These are phyloP conservation scores for Turritopsis dohrnii DNA, from an alignment of 30 jellyfish, hydroid and myxozoan genomes.

Conservation along the genomic window DNA sequence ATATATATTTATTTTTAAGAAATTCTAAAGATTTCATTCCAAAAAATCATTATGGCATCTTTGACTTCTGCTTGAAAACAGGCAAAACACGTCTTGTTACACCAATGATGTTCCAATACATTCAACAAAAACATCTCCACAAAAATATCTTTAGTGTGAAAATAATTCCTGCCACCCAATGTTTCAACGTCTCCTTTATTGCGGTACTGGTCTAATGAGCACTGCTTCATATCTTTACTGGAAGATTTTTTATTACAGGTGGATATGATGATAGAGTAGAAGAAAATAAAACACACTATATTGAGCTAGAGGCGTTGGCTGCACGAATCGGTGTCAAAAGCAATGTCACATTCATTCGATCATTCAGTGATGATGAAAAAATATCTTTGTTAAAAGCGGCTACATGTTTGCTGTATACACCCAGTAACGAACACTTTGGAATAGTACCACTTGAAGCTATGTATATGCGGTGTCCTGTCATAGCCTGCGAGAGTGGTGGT, in stretches of 20 bases:
- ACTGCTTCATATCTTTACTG: no score
- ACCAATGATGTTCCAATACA: no score
- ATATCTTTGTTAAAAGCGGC: conserved; percentile 55
- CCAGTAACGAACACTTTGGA: conserved; percentile 93
- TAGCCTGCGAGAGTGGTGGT: conserved; percentile 95
- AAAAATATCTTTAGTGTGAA: no score
- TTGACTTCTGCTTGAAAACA: neutral
- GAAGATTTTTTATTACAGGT: conserved; percentile 58
- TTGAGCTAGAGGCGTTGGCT: conserved; percentile 61
- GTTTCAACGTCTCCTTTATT: no score
- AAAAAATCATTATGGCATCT: neutral
- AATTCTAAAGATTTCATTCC: no score
- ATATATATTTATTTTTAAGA: neutral
- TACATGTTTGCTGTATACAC: conserved; percentile 82
- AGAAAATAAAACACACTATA: conserved; percentile 76
- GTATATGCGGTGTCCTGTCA: conserved; percentile 89
- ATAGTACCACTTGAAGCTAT: conserved; percentile 93
- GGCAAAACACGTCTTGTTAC: no score
- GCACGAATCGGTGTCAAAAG: conserved; percentile 32
- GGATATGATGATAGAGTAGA: conserved; percentile 88
- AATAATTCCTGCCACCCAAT: no score
- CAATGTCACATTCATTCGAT: conserved; percentile 63
- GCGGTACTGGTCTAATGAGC: no score
- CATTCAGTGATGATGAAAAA: conserved; percentile 71
- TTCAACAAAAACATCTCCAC: no score